Evolutionary conservation across 2,113 vertebrate genomes (phyloP).

Genomic region (Entelurus aequoreus): DNA sequence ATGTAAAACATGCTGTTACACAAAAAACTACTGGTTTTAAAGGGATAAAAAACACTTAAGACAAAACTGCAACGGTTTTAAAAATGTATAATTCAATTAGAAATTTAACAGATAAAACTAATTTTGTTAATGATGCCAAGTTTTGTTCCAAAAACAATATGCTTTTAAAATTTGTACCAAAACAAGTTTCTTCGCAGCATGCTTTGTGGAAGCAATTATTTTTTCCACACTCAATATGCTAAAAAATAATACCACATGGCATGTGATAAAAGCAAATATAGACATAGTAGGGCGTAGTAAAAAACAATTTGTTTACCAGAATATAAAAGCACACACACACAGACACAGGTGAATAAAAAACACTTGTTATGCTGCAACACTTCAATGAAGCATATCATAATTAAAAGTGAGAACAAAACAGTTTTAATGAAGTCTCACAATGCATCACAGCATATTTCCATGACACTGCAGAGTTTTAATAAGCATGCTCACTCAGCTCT

Average conservation of each 20-base stretch:
- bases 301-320: background rate
- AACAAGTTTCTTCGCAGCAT: too few species aligned
- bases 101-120: background rate
- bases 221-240: too few species aligned
- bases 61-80: too few species aligned
- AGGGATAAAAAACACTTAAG: background rate
- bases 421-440: conserved; percentile 40
- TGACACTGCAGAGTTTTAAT: conserved; percentile 17
- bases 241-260: background rate
- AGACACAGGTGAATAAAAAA: background rate
- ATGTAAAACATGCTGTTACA: conserved; percentile 26
- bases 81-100: background rate
- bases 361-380: conserved; percentile 32
- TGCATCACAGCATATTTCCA: conserved; percentile 36
- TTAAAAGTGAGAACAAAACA: conserved; percentile 56
- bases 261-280: background rate
- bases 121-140: too few species aligned
- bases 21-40: conserved; percentile 7
- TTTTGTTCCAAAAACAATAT: background rate
- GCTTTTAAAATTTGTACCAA: background rate
- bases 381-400: conserved; percentile 39
- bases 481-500: conserved; percentile 34
- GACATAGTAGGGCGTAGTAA: background rate
- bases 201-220: too few species aligned
- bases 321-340: background rate